Evolutionary conservation across 2,888 invertebrate species (phyloP), one percentile per base, ranked within the genome.

Genomic region (Caenorhabditis plicata): DNA sequence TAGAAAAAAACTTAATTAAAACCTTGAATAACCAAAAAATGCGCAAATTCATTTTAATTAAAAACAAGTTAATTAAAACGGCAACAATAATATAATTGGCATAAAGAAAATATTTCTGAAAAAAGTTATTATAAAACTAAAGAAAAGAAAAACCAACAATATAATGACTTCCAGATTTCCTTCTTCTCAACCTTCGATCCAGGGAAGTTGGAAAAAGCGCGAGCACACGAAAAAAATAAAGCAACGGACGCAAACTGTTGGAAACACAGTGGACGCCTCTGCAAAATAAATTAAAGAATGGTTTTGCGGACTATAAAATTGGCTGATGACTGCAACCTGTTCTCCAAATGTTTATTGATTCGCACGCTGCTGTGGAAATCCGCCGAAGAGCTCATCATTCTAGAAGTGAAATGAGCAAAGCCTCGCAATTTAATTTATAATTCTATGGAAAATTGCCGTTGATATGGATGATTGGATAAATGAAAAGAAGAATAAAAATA

Each of bases 251-350:
- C 11, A 75, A 64, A 9, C 57, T 65, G 19, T 68, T 64, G 13
- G 71, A 71, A 13, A 71, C 64, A 43, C 69, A 68, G 26, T 67
- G 67, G 1, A 69, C 65, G 19, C 68, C 62, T 46, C 71, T 71
- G 58, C 31, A 63, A 62, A 2, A 17, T 15, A 13, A 33, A 19
- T n/a, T n/a, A n/a, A n/a, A n/a, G n/a, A n/a, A n/a, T n/a, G n/a
- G n/a, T n/a, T n/a, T n/a, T n/a, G n/a, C n/a, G n/a, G n/a, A n/a
- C n/a, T n/a, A n/a, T n/a, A n/a, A n/a, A n/a, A n/a, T n/a, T n/a
- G n/a, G n/a, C n/a, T n/a, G n/a, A n/a, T n/a, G n/a, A n/a, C n/a
- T n/a, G n/a, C n/a, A n/a, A n/a, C n/a, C n/a, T n/a, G n/a, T n/a
- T n/a, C n/a, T n/a, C n/a, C n/a, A n/a, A n/a, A n/a, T n/a, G n/a